Conservation (phyloP, 2,113 vertebrate species). For the Apaloderma vittatum region DNA sequence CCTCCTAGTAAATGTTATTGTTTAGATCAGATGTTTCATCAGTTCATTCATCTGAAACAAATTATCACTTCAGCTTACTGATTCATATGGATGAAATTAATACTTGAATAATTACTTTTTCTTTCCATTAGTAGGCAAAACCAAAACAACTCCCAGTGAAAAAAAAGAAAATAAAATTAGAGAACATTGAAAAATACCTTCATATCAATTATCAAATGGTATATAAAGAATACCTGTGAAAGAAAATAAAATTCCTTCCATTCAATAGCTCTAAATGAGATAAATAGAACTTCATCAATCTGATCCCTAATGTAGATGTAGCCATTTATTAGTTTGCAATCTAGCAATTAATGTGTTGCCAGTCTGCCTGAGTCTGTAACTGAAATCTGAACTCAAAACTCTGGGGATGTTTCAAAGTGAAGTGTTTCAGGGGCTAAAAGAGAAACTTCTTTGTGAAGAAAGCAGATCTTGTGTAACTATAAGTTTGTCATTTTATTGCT, state of each 20-base stretch:
- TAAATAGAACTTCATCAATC: background rate
- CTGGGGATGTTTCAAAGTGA: background rate
- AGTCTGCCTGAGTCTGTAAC: background rate
- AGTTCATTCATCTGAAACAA: conserved; percentile 61
- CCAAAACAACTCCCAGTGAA: background rate
- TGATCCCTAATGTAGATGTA: background rate
- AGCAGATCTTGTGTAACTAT: background rate
- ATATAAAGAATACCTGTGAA: background rate
- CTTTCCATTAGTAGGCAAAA: background rate
- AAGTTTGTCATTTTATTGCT: background rate
- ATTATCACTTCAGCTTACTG: conserved; percentile 18
- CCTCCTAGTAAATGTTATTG: conserved; percentile 9
- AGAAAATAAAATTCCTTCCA: background rate
- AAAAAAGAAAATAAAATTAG: background rate
- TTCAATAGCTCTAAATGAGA: background rate
- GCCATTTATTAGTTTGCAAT: background rate
- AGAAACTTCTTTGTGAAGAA: background rate
- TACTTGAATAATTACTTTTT: background rate
- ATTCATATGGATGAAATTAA: background rate
- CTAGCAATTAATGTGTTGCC: background rate
- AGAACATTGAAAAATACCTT: background rate
- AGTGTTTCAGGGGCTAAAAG: background rate
- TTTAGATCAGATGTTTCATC: conserved; percentile 39
- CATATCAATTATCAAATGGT: background rate
- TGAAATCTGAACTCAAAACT: background rate